Percentiles rank a stretch among this genome's conserved stretches.
phyloP scores from a whole-genome alignment of 37 sponge, comb jelly and placozoan genomes.

The Chondrosia reniformis region DNA sequence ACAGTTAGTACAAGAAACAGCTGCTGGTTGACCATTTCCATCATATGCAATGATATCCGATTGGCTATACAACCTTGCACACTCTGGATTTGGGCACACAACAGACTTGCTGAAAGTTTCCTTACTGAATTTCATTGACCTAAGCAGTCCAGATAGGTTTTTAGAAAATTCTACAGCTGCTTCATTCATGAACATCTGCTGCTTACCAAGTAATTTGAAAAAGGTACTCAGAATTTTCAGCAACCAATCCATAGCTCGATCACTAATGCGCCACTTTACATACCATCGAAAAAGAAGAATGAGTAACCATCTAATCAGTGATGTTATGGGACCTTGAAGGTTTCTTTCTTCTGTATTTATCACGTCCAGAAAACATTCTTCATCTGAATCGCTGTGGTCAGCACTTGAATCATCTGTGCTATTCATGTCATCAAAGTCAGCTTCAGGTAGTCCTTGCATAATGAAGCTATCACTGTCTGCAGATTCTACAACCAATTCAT shows the following conservation, averaged over 20 bases:
- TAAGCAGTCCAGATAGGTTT: not conserved
- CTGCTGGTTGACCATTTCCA: not conserved
- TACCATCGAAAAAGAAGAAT: constrained; percentile 10
- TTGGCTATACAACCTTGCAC: not conserved
- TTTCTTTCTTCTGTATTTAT: too few relatives aligned
- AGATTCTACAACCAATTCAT: too few relatives aligned
- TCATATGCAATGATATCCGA: not conserved
- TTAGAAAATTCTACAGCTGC: too few relatives aligned
- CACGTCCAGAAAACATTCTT: too few relatives aligned
- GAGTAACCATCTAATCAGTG: constrained; percentile 14
- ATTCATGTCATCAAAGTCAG: too few relatives aligned
- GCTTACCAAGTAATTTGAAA: constrained; percentile 7
- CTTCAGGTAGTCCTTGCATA: too few relatives aligned
- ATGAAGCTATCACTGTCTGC: too few relatives aligned
- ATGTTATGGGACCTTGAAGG: too few relatives aligned
- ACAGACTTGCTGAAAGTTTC: not conserved
- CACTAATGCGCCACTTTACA: constrained; percentile 4
- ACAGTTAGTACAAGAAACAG: not conserved
- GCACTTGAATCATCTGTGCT: too few relatives aligned
- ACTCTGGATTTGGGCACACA: not conserved
- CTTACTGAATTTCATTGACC: not conserved
- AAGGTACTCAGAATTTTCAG: constrained; percentile 8
- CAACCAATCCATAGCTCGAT: constrained; percentile 18
- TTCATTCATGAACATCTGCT: not conserved
- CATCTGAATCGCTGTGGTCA: too few relatives aligned